phyloP scores from a whole-genome alignment of 2,888 invertebrate species.

The Litoditis marina region DNA sequence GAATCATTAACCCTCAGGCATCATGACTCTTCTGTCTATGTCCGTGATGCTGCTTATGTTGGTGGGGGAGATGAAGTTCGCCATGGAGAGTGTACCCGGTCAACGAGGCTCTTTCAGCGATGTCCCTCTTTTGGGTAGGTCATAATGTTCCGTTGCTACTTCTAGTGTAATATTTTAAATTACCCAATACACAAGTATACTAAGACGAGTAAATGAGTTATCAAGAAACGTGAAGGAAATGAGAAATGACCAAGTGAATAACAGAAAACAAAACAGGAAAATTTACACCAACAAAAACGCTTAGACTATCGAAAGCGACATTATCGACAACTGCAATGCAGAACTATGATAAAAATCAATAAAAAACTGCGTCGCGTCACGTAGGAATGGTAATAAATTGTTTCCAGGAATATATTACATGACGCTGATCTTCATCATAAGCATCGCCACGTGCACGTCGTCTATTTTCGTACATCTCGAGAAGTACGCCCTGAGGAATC shows the following conservation, averaged over 20 bases:
- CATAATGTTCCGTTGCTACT: conserved; percentile 1
- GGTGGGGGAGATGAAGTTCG: conserved; percentile 65
- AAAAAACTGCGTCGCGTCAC: no score
- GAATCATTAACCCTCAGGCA: conserved; percentile 55
- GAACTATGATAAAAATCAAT: no score
- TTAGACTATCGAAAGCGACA: no score
- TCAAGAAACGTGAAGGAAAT: no score
- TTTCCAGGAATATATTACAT: conserved; percentile 60
- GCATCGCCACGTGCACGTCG: conserved; percentile 56
- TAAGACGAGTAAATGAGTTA: no score
- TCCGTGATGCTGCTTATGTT: conserved; percentile 66
- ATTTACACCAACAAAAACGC: no score
- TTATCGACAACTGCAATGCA: no score
- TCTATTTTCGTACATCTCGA: conserved; percentile 59
- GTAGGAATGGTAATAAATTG: no score
- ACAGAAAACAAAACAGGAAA: no score
- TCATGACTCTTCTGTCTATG: conserved; percentile 65
- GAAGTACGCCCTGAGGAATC: conserved; percentile 56
- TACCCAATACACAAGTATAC: no score
- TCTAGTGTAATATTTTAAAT: background rate
- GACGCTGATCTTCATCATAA: conserved; percentile 55
- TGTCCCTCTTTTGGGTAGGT: conserved; percentile 65
- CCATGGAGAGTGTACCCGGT: conserved; percentile 58
- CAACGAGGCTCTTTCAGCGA: conserved; percentile 64
- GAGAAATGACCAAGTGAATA: no score